Percentiles rank a stretch among this genome's conserved stretches.
Conservation (phyloP, 2,888 invertebrate genomes). For the Melinaea menophilus region DNA sequence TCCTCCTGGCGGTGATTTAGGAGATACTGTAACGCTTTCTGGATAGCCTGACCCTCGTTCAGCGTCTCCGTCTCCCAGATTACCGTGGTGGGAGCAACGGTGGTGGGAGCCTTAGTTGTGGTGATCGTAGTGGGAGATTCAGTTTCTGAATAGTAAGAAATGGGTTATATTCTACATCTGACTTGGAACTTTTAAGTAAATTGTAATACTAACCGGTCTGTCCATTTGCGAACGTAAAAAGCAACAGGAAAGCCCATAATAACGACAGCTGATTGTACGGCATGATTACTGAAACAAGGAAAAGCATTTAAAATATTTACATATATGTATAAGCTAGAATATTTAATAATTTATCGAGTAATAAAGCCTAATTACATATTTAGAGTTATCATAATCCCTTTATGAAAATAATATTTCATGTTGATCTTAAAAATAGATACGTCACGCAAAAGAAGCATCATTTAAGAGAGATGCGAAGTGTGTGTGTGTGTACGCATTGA, state of each 20-base stretch:
- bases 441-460: constrained; percentile 15
- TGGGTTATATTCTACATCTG: too few species aligned
- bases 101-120: constrained; percentile 42
- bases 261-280: constrained; percentile 29
- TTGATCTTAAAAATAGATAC: background rate
- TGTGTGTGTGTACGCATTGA: constrained; percentile 22
- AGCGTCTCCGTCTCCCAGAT: constrained; percentile 65
- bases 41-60: constrained; percentile 78
- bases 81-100: constrained; percentile 50
- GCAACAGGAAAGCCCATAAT: constrained; percentile 42
- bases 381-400: too few species aligned
- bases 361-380: too few species aligned
- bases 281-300: constrained; percentile 25
- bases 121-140: constrained; percentile 51
- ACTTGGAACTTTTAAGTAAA: too few species aligned
- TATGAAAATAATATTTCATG: background rate
- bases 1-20: constrained; percentile 84
- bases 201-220: constrained; percentile 55
- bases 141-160: constrained; percentile 47
- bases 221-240: constrained; percentile 41
- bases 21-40: constrained; percentile 85
- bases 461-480: constrained; percentile 13
- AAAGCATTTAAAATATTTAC: background rate
- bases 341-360: too few species aligned
- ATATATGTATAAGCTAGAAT: too few species aligned